Evolutionary conservation across 30 jellyfish, hydroid and myxozoan species (phyloP), one percentile per base, ranked within the genome.

Genomic region (Rhopilema esculentum): DNA sequence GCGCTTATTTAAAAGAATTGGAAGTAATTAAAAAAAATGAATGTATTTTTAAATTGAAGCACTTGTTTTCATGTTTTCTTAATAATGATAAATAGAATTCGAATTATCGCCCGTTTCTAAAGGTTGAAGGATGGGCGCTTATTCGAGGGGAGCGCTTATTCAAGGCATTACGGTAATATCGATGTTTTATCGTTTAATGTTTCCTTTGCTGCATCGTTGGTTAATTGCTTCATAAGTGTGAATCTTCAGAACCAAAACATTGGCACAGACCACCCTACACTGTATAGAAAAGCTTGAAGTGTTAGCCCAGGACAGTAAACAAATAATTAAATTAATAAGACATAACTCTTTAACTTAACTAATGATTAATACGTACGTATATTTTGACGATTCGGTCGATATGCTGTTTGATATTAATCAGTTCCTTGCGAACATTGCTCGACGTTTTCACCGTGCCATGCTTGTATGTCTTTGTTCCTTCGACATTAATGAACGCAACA

Each of bases 201-300:
- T 51, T 51, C 19, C 19, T 51, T 9, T n/a, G 19, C 66, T 9
- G 15, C 19, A 9, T 19, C 15, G 17, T 9, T 51, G 66, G 19
- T 51, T 51, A 51, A 51, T 19, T 51, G 66, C 66, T 51, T 51
- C 66, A 15, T 9, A 51, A 9, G 66, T 51, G 15, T 51, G 66
- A 51, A 51, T 51, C 19, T 51, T 51, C 66, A 15, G 19, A 51
- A 9, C 19, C 66, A 9, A 9, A 15, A 9, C 19, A 51, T 15
- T 19, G 66, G n/a, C n/a, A n/a, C n/a, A n/a, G n/a, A 49, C 86
- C 19, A 75, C 86, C n/a, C 50, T 64, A 17, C 15, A 64, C 15
- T 64, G 74, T 64, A 64, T 64, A 17, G 24, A 12, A 64, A 64
- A 64, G 24, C 74, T n/a, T 26, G 12, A 64, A 40, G 57, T 40